Base-by-base conservation (phyloP, 2,113 vertebrate species). In the Labeo catla region DNA sequence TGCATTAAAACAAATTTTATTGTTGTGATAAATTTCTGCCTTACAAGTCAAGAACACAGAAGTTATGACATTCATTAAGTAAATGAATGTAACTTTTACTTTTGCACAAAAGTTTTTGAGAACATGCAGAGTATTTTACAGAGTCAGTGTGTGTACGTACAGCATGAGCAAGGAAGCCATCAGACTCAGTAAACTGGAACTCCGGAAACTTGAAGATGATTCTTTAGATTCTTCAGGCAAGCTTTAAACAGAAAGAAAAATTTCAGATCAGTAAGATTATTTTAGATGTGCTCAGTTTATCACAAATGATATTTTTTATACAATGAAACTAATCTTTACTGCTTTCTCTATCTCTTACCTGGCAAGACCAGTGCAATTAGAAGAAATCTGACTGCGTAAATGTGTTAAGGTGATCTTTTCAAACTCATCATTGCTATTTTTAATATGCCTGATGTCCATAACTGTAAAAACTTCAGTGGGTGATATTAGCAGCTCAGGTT, bases 381-480 rank as follows among this genome's bases (percentile, higher is more conserved):
- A 86, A 0, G 0, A 63, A 34, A 47, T 89, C 5, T 47, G 0
- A 49, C 87, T 3, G 4, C 6, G 0, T 4, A 52, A 57, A 45
- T 89, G 63, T 12, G 39, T 85, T 81, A 95, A 77, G 74, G 43
- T 34, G 21, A 95, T 90, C 8, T 83, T 34, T 0, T 1, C 89
- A 83, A 88, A 52, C 0, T 12, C 73, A 0, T 8, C 0, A 0
- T 85, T 23, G 0, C 4, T 2, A 0, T 1, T 47, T 0, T 0
- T 0, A 0, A 6, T 1, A 0, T 0, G 0, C 10, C 0, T 19
- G n/a, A 88, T 4, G 0, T 6, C 12, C 15, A 28, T 50, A 82
- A 95, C 93, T 2, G 19, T 91, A 81, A 95, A 95, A 59, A 89
- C 88, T 81, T 95, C 95, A 8, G 65, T 39, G 21, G 94, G 94